Conservation (phyloP, 2,113 vertebrate genomes). For the Urocolius indicus region DNA sequence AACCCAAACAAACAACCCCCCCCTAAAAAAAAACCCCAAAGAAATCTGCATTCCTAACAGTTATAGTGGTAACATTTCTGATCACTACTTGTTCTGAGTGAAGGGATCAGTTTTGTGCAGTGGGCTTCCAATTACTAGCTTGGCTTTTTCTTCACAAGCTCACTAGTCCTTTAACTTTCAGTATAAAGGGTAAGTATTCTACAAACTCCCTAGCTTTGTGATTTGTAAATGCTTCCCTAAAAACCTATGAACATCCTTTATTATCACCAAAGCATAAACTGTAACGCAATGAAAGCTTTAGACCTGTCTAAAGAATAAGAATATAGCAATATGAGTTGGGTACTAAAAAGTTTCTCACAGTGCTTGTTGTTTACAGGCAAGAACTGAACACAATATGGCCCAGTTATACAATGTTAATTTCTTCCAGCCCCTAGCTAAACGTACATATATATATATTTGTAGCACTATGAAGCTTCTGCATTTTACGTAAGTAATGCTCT, state of each 20-base stretch:
- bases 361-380: not conserved
- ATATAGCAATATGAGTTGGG: not conserved
- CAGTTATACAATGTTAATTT: not conserved
- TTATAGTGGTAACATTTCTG: not conserved
- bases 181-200: not conserved
- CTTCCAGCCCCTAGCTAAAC: not conserved
- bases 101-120: not conserved
- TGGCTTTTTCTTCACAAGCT: not conserved
- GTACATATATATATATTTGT: rapidly evolving
- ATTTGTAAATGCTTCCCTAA: not conserved
- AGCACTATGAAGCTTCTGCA: not conserved
- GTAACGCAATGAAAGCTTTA: not conserved
- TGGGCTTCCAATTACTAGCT: not conserved
- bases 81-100: not conserved
- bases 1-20: not conserved
- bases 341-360: not conserved
- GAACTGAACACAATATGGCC: not conserved
- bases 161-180: not conserved
- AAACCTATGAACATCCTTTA: not conserved
- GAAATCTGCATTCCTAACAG: not conserved
- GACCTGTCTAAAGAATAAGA: not conserved
- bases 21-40: not conserved
- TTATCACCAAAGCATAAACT: not conserved
- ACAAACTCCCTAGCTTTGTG: not conserved
- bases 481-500: not conserved